Conservation (phyloP, 2,113 vertebrate species). For the Nothoprocta perdicaria region DNA sequence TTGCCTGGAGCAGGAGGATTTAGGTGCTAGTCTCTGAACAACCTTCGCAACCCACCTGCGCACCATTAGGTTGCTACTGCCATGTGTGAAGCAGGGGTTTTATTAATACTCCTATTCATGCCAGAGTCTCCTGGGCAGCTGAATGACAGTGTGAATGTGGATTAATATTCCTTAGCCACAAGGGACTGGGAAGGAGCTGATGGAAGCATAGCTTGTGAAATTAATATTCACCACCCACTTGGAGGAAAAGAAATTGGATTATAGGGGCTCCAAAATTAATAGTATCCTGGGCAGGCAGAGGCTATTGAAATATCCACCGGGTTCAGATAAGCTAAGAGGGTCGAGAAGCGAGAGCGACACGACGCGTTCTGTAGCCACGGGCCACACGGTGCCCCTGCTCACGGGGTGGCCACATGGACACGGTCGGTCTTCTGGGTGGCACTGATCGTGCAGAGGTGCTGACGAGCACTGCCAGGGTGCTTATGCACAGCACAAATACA, state of each 20-base stretch:
- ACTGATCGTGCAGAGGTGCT: neutral
- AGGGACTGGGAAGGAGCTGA: conserved; percentile 55
- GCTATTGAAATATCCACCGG: conserved; percentile 62
- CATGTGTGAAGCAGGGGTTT: conserved; percentile 21
- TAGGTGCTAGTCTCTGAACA: neutral
- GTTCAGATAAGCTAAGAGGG: conserved; percentile 17
- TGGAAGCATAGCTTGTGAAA: conserved; percentile 66
- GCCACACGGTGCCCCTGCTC: neutral
- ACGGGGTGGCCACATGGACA: neutral
- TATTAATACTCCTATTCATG: conserved; percentile 63
- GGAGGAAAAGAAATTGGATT: conserved; percentile 67
- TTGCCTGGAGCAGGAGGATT: neutral
- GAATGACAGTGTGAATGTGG: conserved; percentile 68
- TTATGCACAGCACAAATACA: neutral
- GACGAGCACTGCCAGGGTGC: neutral
- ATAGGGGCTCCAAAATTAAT: conserved; percentile 64
- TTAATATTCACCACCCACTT: conserved; percentile 73
- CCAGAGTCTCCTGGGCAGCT: conserved; percentile 65
- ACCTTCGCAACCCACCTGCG: neutral
- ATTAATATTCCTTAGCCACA: conserved; percentile 68
- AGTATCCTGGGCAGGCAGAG: conserved; percentile 50
- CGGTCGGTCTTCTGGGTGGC: neutral
- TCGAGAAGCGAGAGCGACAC: neutral
- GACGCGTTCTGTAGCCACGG: conserved; percentile 4
- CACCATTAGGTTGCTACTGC: neutral